Evolutionary conservation across 2,113 vertebrate species (phyloP), one percentile per base, ranked within the genome.

Genomic region (Paratilapia polleni): DNA sequence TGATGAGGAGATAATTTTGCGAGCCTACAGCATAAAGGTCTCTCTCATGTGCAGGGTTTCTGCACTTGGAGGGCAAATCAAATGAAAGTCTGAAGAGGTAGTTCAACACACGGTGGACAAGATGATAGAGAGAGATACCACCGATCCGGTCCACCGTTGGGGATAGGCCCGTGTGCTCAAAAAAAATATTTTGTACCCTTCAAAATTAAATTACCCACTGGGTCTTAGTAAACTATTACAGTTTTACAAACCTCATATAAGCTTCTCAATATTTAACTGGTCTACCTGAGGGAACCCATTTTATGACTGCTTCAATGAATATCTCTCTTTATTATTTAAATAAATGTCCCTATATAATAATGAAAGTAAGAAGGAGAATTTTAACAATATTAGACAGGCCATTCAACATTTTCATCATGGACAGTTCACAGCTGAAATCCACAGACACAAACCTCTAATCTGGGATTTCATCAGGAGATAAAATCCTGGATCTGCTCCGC

Each of bases 1-100:
- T 95, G 88, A 95, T 93, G 91, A 91, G 94, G 91, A 93, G 92
- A 94, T 94, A 92, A 94, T 95, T 94, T 93, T 93, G 91, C 81
- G n/a, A 94, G 91, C 74, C 8, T 36, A 49, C 77, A 34, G 91
- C 43, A 94, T 90, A 94, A 94, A 91, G 94, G 82, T 59, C 76
- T 62, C 91, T 93, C 92, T 94, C 82, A 92, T 93, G 83, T 78
- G 49, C 26, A 8, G 24, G 11, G 76, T 63, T 54, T 62, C 86
- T 75, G 64, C 61, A 49, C 76, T 80, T 28, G 19, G 64, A 90
- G 28, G 59, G 82, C 38, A 86, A 87, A 88, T 87, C 80, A 85
- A 85, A 82, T 61, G 24, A 83, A 70, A 83, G 62, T 78, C 87
- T 83, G 82, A 49, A 49, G 77, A 82, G 76, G 77, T 57, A 62